Evolutionary conservation across 2,797 vertebrate species (phyloP).

Genomic region (Kryptopterus vitreolus): DNA sequence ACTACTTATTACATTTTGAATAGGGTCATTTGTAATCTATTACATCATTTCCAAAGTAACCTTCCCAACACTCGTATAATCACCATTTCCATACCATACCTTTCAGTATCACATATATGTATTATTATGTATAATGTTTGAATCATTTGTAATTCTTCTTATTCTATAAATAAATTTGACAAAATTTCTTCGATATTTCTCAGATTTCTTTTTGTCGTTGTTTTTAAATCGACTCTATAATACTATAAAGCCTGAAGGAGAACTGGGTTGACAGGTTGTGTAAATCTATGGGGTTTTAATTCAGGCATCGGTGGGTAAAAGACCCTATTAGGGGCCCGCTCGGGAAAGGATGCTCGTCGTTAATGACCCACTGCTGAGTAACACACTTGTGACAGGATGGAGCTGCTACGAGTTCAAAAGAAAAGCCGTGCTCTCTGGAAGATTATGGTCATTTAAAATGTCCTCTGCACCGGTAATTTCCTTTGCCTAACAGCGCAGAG

Average conservation of each 20-base stretch:
- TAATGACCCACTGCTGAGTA: slow-evolving; percentile 62
- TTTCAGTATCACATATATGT: neutral
- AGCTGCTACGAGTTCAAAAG: slow-evolving; percentile 73
- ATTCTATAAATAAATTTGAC: neutral
- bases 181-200: too few relatives aligned
- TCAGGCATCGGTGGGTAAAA: slow-evolving; percentile 30
- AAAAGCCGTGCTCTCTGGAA: slow-evolving; percentile 54
- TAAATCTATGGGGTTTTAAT: slow-evolving; percentile 33
- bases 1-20: too few relatives aligned
- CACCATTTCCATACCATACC: neutral
- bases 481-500: slow-evolving; percentile 59
- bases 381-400: slow-evolving; percentile 67
- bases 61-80: neutral
- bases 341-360: slow-evolving; percentile 47
- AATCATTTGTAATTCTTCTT: neutral
- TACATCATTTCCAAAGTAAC: slow-evolving; percentile 25
- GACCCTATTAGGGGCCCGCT: slow-evolving; percentile 27
- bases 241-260: neutral
- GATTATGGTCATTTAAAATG: slow-evolving; percentile 69
- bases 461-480: slow-evolving; percentile 65
- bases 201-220: neutral
- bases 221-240: neutral
- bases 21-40: too few relatives aligned
- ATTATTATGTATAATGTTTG: neutral
- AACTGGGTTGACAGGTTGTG: slow-evolving; percentile 10